These are phyloP conservation scores for Drymodes brunneopygia DNA, from an alignment of 2,113 vertebrate species.

Conservation along the genomic window DNA sequence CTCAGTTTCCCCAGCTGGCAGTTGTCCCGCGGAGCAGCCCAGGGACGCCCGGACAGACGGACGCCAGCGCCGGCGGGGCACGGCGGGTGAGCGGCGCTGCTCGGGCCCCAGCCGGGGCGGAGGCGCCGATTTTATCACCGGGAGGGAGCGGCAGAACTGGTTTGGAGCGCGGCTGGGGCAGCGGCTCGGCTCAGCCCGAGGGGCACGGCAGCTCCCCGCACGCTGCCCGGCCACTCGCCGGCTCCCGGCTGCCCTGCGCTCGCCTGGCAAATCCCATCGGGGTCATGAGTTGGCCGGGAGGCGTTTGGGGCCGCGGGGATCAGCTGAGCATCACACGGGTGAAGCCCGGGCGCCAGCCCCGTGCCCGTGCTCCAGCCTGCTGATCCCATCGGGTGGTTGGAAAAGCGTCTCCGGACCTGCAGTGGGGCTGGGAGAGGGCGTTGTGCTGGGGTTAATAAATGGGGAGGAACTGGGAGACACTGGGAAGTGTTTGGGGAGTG, in stretches of 20 bases:
- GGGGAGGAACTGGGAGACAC: background rate
- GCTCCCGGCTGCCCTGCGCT: background rate
- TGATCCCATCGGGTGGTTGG: background rate
- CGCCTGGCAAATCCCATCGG: background rate
- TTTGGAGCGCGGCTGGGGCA: background rate
- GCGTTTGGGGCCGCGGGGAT: constrained; percentile 16
- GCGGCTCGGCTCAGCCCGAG: background rate
- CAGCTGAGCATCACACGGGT: constrained; percentile 63
- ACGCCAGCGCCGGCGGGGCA: background rate
- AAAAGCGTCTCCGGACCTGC: background rate
- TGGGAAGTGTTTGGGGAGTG: background rate
- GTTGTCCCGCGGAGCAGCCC: background rate
- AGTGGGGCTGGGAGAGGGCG: accelerated
- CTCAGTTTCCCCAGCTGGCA: constrained; percentile 32
- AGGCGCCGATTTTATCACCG: constrained; percentile 16
- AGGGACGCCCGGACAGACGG: background rate
- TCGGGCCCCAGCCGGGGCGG: background rate
- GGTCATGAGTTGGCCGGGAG: constrained; percentile 57
- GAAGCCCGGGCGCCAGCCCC: background rate
- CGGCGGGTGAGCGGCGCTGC: background rate
- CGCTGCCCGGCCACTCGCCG: background rate
- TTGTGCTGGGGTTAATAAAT: accelerated
- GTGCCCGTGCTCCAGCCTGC: background rate
- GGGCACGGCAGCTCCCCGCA: background rate
- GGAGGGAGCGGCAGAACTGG: background rate